A percentile compares a stretch with the other conserved stretches of the same genome.
phyloP scores from a whole-genome alignment of 2,797 vertebrate genomes.

The Enteromius viviparus region DNA sequence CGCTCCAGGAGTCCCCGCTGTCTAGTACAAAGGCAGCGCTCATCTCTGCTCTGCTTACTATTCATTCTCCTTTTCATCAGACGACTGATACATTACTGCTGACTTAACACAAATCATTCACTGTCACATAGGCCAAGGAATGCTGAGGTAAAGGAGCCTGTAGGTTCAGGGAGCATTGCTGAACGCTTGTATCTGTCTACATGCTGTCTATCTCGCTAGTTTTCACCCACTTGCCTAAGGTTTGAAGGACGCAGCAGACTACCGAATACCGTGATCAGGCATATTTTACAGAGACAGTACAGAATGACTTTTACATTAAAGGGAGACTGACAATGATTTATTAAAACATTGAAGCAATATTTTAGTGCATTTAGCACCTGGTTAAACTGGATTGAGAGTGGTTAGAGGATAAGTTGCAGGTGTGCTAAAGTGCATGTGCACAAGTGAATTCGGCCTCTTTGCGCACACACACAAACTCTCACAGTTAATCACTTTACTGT shows the following conservation, averaged over 20 bases:
- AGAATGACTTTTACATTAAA: slow-evolving; percentile 42
- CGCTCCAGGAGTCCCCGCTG: slow-evolving; percentile 67
- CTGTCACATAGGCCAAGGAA: slow-evolving; percentile 77
- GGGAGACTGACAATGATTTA: not conserved
- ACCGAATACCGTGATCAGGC: not conserved
- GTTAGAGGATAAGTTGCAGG: not conserved
- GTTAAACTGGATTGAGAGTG: not conserved
- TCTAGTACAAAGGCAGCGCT: slow-evolving; percentile 62
- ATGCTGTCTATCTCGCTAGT: slow-evolving; percentile 61
- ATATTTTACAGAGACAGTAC: not conserved
- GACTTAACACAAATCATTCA: slow-evolving; percentile 83
- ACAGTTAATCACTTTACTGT: not conserved
- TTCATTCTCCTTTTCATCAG: slow-evolving; percentile 70
- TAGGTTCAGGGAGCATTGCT: slow-evolving; percentile 62
- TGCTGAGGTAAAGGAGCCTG: slow-evolving; percentile 77
- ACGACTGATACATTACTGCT: slow-evolving; percentile 80
- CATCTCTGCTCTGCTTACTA: slow-evolving; percentile 58
- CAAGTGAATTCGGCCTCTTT: not conserved
- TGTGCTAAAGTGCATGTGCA: not conserved
- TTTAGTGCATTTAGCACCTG: not conserved
- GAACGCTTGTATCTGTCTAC: slow-evolving; percentile 73
- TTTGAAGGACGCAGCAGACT: slow-evolving; percentile 11
- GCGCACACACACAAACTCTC: not conserved
- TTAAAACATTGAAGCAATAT: not conserved
- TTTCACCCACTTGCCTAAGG: slow-evolving; percentile 56